Evolutionary conservation across 2,113 vertebrate genomes (phyloP).

Genomic region (Erythrocercus mccallii): DNA sequence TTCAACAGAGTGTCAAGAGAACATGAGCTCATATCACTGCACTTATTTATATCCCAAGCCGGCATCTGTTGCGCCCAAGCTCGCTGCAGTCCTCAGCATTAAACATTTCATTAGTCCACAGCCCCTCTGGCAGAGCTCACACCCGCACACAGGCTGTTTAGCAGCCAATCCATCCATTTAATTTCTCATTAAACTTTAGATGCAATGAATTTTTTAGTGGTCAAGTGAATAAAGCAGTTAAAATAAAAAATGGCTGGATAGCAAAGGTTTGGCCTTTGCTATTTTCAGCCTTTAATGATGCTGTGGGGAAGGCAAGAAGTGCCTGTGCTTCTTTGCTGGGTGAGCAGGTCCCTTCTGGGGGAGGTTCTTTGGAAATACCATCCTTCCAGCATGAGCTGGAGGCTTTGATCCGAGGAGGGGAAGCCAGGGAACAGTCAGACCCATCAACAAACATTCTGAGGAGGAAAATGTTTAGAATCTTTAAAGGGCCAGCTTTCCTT

Average conservation of each 20-base stretch:
- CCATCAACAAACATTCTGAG: not conserved
- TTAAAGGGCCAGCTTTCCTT: not conserved
- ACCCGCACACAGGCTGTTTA: conserved; percentile 58
- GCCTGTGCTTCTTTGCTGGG: conserved; percentile 20
- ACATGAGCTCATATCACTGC: conserved; percentile 48
- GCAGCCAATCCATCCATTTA: conserved; percentile 52
- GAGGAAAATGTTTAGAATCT: not conserved
- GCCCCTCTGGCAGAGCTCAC: conserved; percentile 51
- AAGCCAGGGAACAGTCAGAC: conserved; percentile 34
- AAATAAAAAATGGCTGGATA: conserved; percentile 35
- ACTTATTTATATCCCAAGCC: conserved; percentile 45
- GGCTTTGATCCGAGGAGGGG: conserved; percentile 1
- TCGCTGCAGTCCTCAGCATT: conserved; percentile 46
- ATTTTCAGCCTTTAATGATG: conserved; percentile 11
- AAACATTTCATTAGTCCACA: conserved; percentile 63
- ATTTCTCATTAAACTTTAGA: conserved; percentile 62
- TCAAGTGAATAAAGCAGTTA: conserved; percentile 46
- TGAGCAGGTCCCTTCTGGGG: conserved; percentile 46
- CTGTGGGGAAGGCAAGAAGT: conserved; percentile 9
- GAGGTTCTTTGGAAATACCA: conserved; percentile 61
- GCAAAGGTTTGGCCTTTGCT: conserved; percentile 23
- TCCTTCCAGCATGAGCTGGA: conserved; percentile 1
- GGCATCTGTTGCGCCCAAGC: conserved; percentile 38
- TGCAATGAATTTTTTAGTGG: conserved; percentile 62
- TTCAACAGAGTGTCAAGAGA: conserved; percentile 58